Evolutionary conservation across 2,113 vertebrate species (phyloP).

Genomic region (Eurypyga helias): DNA sequence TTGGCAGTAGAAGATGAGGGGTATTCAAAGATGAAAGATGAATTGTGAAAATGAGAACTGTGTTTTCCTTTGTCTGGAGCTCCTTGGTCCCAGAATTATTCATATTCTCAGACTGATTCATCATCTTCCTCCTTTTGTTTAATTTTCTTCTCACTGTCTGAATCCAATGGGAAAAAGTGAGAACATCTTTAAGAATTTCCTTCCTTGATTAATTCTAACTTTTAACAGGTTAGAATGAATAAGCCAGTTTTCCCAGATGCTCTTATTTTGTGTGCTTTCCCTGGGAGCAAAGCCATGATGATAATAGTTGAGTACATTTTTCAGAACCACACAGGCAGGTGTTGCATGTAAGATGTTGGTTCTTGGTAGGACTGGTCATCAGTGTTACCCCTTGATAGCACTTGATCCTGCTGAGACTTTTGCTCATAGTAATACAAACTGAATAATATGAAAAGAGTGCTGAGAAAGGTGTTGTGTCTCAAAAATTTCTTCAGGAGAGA

Average conservation of each 20-base stretch:
- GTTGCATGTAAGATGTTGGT: background rate
- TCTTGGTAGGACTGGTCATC: background rate
- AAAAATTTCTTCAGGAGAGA: background rate
- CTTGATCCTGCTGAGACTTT: background rate
- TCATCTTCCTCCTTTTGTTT: background rate
- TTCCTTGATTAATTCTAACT: slow-evolving; percentile 31
- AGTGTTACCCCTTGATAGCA: background rate
- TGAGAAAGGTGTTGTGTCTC: background rate
- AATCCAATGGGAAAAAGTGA: slow-evolving; percentile 11
- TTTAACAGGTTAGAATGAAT: background rate
- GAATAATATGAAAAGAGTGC: background rate
- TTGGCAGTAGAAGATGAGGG: slow-evolving; percentile 10
- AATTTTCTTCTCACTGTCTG: slow-evolving; percentile 13
- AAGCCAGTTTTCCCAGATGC: background rate
- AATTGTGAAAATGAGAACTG: slow-evolving; percentile 8
- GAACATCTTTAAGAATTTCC: slow-evolving; percentile 1
- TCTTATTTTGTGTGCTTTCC: background rate
- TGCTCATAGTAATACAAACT: background rate
- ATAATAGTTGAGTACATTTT: background rate
- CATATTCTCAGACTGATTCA: slow-evolving; percentile 32
- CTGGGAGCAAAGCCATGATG: background rate
- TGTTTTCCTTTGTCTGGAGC: slow-evolving; percentile 10
- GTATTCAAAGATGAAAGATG: slow-evolving; percentile 15
- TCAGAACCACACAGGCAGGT: background rate
- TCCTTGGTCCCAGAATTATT: slow-evolving; percentile 27